phyloP scores from a whole-genome alignment of 2,113 vertebrate species.

The Verasper variegatus region DNA sequence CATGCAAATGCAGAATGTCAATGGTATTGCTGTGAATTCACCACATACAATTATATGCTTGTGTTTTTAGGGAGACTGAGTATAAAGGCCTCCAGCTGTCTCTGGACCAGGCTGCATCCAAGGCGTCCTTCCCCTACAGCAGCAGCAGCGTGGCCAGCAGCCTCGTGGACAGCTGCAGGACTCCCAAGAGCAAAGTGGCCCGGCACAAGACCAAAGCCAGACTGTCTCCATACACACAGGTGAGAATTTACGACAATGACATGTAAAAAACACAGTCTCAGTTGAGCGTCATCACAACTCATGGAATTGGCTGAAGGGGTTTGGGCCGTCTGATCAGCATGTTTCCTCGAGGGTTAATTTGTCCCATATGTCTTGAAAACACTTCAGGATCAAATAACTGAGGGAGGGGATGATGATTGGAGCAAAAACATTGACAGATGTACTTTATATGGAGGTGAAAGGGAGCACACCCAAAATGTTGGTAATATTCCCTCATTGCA shows the following conservation, averaged over 20 bases:
- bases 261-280: neutral
- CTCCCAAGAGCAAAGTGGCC: constrained; percentile 85
- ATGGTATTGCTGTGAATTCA: constrained; percentile 3
- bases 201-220: constrained; percentile 91
- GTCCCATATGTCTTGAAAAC: neutral
- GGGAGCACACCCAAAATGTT: neutral
- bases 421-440: no score
- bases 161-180: constrained; percentile 86
- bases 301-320: neutral
- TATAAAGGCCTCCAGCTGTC: constrained; percentile 98
- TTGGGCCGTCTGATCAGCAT: neutral
- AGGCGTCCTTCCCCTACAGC: constrained; percentile 88
- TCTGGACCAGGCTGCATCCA: constrained; percentile 92
- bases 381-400: no score
- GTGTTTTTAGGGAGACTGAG: constrained; percentile 90
- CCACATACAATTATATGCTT: constrained; percentile 12
- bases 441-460: neutral
- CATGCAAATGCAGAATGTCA: constrained; percentile 11
- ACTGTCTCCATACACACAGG: constrained; percentile 95
- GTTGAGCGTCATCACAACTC: neutral
- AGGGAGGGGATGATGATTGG: no score
- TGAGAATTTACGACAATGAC: constrained; percentile 57
- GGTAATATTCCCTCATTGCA: neutral
- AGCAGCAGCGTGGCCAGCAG: constrained; percentile 83
- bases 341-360: neutral